Evolutionary conservation across 2,888 invertebrate species (phyloP), one percentile per base, ranked within the genome.

Genomic region (Sphecodes monilicornis): DNA sequence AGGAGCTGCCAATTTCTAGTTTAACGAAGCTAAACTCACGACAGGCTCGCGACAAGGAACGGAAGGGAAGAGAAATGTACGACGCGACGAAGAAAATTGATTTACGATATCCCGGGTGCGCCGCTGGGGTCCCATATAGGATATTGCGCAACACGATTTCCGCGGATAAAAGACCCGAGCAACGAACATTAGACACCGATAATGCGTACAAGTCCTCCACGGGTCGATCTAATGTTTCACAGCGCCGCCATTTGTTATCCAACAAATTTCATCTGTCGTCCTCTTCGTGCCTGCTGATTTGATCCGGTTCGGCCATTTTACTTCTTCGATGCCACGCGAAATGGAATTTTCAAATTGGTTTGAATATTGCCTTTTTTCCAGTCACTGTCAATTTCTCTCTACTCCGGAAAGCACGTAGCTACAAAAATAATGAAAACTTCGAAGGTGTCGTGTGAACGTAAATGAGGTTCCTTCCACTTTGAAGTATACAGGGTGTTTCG

Each of bases 81-180:
- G 71, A 64, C 71, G 71, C 79, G 76, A 64, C 77, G 75, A 86
- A 79, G 87, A 87, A 87, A 87, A 87, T 87, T 87, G 87, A 87
- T 86, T 87, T 87, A 86, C 86, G 86, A 82, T 86, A 86, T 78
- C 76, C 60, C 64, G 43, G 43, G 70, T 22, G 60, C 29, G 76
- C n/a, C 72, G 68, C 29, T 54, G 75, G 79, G 86, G n/a, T 74
- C 68, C 78, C 32, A 64, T 77, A 77, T 82, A 79, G 86, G 86
- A 82, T 86, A 86, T 86, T 80, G 71, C 77, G 26, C 41, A 68
- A 82, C 82, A 74, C 79, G 75, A 74, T 82, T 79, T 82, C 64
- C 86, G 39, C 39, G 50, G 69, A 80, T 69, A 86, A 76, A 86
- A 86, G 69, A 75, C 26, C 64, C 60, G 43, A 54, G 46, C 46